Conservation (phyloP, 1,140 invertebrate species). For the Leptopilina boulardi region DNA sequence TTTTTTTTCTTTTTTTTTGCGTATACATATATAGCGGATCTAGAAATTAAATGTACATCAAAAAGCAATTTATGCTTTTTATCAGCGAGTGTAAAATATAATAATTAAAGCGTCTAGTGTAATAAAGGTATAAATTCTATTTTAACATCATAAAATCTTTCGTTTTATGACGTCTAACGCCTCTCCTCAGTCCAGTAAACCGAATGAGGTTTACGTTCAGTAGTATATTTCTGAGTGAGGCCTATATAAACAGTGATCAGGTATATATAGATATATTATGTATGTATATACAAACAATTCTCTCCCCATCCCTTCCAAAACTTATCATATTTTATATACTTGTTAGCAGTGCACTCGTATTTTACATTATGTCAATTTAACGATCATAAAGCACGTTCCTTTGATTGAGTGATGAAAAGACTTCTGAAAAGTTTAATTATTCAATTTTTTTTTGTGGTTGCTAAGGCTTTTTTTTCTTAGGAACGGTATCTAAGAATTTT, state of each 20-base stretch:
- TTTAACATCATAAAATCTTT: conserved; percentile 4
- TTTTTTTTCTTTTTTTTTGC: not conserved
- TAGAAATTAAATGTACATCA: conserved; percentile 17
- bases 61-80: conserved; percentile 5
- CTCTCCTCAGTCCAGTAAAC: conserved; percentile 8
- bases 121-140: conserved; percentile 24
- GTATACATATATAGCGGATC: not conserved
- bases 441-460: too few relatives aligned
- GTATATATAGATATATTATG: not conserved
- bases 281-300: too few relatives aligned
- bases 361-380: conserved; percentile 8
- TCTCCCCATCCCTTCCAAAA: too few relatives aligned
- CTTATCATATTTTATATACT: not conserved
- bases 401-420: not conserved
- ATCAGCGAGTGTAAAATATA: not conserved
- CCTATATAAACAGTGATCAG: conserved; percentile 6
- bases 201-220: conserved; percentile 10
- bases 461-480: too few relatives aligned
- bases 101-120: conserved; percentile 7
- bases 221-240: conserved; percentile 4
- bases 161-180: not conserved
- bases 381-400: not conserved
- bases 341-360: not conserved
- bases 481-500: too few relatives aligned
- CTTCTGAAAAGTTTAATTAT: not conserved